Base-by-base conservation (phyloP, 2,888 invertebrate genomes). In the Alloplasta piceator region DNA sequence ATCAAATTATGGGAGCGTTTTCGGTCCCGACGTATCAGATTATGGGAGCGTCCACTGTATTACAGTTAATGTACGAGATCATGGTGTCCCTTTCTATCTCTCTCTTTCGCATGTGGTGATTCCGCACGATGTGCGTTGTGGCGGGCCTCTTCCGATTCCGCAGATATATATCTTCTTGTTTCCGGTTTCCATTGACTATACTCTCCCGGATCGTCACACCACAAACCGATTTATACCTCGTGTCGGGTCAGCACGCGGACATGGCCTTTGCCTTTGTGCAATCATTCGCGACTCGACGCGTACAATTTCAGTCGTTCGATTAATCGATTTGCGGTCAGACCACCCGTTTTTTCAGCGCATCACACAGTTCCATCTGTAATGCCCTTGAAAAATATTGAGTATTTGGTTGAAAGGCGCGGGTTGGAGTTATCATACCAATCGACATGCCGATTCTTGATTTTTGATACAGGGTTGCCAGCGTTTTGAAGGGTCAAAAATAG, bases 101-200 rank as follows among this genome's bases (percentile, higher is more conserved):
- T 26, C 26, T 3, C 26, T 26, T 3, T 26, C 26, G 26, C 26
- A 26, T 43, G 70, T n/a, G 46, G 26, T 26, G 26, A 75, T 75
- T 55, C 55, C 63, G 66, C 77, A 58, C 72, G 67, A 77, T 80
- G 64, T 39, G 66, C 26, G 26, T 26, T 26, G 26, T 56, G 58
- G 46, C 46, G 50, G 14, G 14, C 74, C 73, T 71, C 74, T 68
- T 75, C 79, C 70, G 74, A 80, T 76, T 48, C 48, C 46, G 14
- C 12, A 43, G 43, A 75, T 80, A 80, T 76, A 71, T 71, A 61
- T 48, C 41, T 72, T 39, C 63, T 60, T 26, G 63, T 68, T 77
- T 73, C 70, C 80, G 58, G 55, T 68, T 64, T 68, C 52, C 80
- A 68, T 60, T 10, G 67, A 67, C 67, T 36, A 7, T 36, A 48